phyloP scores from a whole-genome alignment of 1,140 invertebrate species.

The Arion vulgaris region DNA sequence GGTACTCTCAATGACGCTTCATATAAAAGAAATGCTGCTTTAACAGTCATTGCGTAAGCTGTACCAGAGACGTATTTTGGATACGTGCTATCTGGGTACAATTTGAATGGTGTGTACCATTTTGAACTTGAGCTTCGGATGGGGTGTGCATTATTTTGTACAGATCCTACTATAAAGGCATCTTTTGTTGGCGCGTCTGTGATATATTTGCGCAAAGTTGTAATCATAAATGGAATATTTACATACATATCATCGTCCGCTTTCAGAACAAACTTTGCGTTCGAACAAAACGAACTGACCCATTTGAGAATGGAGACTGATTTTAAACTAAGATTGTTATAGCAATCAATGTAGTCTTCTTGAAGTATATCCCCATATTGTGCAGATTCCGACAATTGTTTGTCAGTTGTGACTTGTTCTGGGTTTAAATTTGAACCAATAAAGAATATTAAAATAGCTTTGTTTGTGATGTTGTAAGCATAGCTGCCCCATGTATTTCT shows the following conservation, averaged over 20 bases:
- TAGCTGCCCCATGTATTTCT: slow-evolving; percentile 67
- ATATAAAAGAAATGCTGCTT: slow-evolving; percentile 59
- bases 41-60: slow-evolving; percentile 66
- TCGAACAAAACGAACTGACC: slow-evolving; percentile 78
- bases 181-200: neutral
- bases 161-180: slow-evolving; percentile 50
- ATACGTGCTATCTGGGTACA: slow-evolving; percentile 64
- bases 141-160: slow-evolving; percentile 48
- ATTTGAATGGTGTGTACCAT: slow-evolving; percentile 69
- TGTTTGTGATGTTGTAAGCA: slow-evolving; percentile 19
- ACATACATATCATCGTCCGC: slow-evolving; percentile 72
- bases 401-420: too few relatives aligned
- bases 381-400: slow-evolving; percentile 78
- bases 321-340: slow-evolving; percentile 89
- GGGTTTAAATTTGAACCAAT: slow-evolving; percentile 74
- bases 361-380: slow-evolving; percentile 82
- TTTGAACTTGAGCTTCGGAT: slow-evolving; percentile 67
- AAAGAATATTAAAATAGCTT: slow-evolving; percentile 77
- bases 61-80: slow-evolving; percentile 70
- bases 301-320: slow-evolving; percentile 87
- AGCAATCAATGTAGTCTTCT: slow-evolving; percentile 84
- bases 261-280: slow-evolving; percentile 75
- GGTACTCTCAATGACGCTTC: slow-evolving; percentile 52
- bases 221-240: slow-evolving; percentile 52
- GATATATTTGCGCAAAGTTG: slow-evolving; percentile 24